These are phyloP conservation scores for Tragelaphus strepsiceros DNA, from an alignment of 2,113 vertebrate genomes.

Conservation along the genomic window DNA sequence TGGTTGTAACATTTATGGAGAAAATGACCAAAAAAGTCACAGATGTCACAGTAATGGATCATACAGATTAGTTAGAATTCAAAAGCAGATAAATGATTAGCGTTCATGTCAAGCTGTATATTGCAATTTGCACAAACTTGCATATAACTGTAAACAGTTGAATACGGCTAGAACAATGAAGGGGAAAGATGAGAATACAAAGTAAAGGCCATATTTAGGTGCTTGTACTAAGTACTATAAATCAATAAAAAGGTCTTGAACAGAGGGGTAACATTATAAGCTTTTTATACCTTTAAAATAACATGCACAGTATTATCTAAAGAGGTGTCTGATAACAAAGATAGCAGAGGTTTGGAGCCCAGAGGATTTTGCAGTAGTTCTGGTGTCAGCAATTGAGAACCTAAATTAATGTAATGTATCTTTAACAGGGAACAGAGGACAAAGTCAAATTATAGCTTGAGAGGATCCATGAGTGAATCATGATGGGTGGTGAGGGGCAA, in stretches of 20 bases:
- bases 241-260: not conserved
- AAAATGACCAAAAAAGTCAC: not conserved
- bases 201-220: not conserved
- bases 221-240: not conserved
- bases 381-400: not conserved
- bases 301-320: not conserved
- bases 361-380: not conserved
- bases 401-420: not conserved
- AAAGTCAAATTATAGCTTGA: not conserved
- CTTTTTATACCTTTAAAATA: not conserved
- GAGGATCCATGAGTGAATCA: not conserved
- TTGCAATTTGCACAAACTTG: not conserved
- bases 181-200: fast-evolving
- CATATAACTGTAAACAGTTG: not conserved
- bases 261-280: not conserved
- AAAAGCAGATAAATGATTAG: not conserved
- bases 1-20: not conserved
- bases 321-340: not conserved
- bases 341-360: not conserved
- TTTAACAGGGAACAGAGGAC: not conserved
- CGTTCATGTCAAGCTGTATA: not conserved
- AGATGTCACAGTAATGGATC: not conserved
- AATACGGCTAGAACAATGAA: not conserved
- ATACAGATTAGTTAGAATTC: not conserved
- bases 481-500: not conserved